A percentile compares a stretch with the other conserved stretches of the same genome.
phyloP scores from a whole-genome alignment of 2,797 vertebrate species.

The Molossus molossus region DNA sequence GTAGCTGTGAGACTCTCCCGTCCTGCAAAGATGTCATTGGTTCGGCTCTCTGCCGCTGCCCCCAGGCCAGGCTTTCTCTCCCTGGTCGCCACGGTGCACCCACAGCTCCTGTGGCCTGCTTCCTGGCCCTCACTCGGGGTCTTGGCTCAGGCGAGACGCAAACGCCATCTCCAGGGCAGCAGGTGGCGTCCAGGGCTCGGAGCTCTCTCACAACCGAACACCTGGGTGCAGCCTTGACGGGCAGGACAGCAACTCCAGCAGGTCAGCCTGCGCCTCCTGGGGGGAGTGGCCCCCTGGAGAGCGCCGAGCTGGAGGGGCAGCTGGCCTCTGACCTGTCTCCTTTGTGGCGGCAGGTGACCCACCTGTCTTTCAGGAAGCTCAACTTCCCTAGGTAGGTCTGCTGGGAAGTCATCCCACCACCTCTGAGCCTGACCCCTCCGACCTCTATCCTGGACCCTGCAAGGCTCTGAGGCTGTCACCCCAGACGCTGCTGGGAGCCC shows the following conservation, averaged over 20 bases:
- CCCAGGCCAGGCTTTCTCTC: neutral
- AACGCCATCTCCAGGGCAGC: neutral
- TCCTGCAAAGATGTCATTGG: neutral
- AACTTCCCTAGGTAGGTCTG: neutral
- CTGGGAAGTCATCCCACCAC: neutral
- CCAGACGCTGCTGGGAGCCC: neutral
- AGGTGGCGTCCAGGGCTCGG: accelerated
- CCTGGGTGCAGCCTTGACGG: accelerated
- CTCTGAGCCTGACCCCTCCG: neutral
- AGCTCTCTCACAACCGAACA: accelerated
- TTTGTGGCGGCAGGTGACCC: accelerated
- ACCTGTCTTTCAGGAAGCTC: neutral
- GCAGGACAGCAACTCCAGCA: neutral
- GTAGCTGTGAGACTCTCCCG: neutral
- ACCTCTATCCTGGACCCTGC: neutral
- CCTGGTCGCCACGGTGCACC: accelerated
- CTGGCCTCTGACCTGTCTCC: neutral
- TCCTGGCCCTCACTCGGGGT: neutral
- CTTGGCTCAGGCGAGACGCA: neutral
- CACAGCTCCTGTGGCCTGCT: neutral
- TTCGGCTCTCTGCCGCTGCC: accelerated
- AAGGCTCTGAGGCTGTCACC: neutral
- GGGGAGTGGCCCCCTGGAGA: accelerated
- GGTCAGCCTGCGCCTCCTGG: neutral
- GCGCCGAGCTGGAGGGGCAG: accelerated